Base-by-base conservation (phyloP, 1,140 invertebrate genomes). In the Panagrolaimus sp. region DNA sequence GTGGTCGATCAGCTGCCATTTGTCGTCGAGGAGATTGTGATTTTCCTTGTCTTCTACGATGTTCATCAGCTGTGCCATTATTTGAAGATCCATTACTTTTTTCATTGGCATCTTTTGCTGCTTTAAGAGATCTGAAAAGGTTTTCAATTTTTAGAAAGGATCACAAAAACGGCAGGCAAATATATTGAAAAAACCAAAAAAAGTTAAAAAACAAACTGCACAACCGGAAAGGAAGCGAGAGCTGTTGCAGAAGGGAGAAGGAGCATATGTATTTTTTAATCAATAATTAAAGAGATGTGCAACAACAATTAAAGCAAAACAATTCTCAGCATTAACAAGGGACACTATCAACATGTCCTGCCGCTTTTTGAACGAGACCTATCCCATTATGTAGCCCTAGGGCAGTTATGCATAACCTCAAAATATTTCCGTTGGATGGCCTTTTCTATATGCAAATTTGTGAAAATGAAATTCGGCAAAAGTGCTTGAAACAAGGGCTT, bases 21-120 rank as follows among this genome's bases (percentile, higher is more conserved):
- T 45, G 38, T 10, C 65, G 12, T 44, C 62, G 45, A 1, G 47
- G 45, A 17, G 74, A 76, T 63, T 76, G 78, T 8, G 65, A 58
- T 43, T 65, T 77, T 46, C 74, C 44, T 17, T 68, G 21, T 14
- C 32, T 21, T 12, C 44, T 10, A 32, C 24, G n/a, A 14, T 14
- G 32, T n/a, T 64, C 44, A 14, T 24, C 66, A 0, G 38, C n/a
- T 17, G 28, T 10, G 1, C 63, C 24, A 21, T 21, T 15, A 2
- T n/a, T 8, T 21, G 32, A 46, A 17, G 8, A 38, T 64, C 7
- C 21, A 14, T 64, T 38, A 21, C 15, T 65, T 3, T 43, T 63
- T 3, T 17, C 44, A 38, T 24, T 9, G 7, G 17, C 44, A 64
- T 38, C 26, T 8, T 68, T 62, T 21, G n/a, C 43, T 14, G 44